Conservation (phyloP, 2,113 vertebrate genomes). For the Lepus timidus region DNA sequence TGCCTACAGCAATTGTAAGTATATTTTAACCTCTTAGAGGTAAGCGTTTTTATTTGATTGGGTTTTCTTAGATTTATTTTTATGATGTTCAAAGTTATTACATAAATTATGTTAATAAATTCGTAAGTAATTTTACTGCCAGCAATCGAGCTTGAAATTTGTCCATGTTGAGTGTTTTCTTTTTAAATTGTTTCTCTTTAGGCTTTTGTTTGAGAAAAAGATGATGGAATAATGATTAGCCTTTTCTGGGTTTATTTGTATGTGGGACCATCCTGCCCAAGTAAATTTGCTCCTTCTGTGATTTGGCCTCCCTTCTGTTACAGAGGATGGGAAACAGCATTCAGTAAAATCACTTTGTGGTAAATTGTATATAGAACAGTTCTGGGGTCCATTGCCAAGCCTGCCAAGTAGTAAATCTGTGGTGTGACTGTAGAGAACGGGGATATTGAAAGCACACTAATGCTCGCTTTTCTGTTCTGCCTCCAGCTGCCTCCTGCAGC, state of each 20-base stretch:
- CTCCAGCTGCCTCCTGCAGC: conserved; percentile 37
- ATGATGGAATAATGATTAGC: conserved; percentile 14
- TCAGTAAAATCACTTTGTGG: conserved; percentile 39
- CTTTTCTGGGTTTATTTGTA: conserved; percentile 29
- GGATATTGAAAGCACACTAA: neutral
- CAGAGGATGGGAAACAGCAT: conserved; percentile 37
- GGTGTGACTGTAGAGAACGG: neutral
- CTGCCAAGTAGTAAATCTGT: conserved; percentile 33
- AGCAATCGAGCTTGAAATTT: conserved; percentile 62
- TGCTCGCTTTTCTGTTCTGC: conserved; percentile 2
- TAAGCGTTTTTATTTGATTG: conserved; percentile 61
- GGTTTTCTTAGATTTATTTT: conserved; percentile 55
- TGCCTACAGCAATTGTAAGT: conserved; percentile 98
- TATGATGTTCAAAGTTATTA: conserved; percentile 50
- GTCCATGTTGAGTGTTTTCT: conserved; percentile 4
- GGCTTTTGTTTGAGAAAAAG: conserved; percentile 54
- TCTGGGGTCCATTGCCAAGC: neutral
- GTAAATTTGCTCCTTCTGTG: conserved; percentile 34
- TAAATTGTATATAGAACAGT: conserved; percentile 45
- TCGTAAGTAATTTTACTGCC: conserved; percentile 28
- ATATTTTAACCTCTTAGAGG: conserved; percentile 65
- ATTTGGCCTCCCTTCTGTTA: conserved; percentile 32
- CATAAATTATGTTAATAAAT: conserved; percentile 23
- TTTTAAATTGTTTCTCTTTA: neutral
- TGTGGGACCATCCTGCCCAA: neutral